Evolutionary conservation across 2,797 vertebrate species (phyloP), one percentile per base, ranked within the genome.

Genomic region (Apogon talboti): DNA sequence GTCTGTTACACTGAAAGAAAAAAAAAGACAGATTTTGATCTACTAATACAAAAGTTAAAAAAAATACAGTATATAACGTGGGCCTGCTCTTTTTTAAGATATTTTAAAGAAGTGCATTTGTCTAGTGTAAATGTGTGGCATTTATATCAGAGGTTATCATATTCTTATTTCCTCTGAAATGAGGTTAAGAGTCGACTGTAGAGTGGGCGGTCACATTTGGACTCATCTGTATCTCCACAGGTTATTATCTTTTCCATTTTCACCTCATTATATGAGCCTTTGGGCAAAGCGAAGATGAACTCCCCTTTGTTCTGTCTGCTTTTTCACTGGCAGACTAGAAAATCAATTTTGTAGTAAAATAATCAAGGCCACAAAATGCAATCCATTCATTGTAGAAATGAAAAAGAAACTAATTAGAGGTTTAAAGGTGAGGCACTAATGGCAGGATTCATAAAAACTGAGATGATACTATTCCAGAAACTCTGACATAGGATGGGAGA

Each of bases 171-270:
- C 42, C 33, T 53, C 37, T 74, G 43, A 59, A 82, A 74, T 71
- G n/a, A 68, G 60, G 55, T 51, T 62, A 61, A 10, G 13, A 37
- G 21, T 49, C 28, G 6, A 10, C 46, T 67, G 52, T 50, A 49
- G 37, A 1, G 71, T 71, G 71, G 37, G 24, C 47, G 66, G 78
- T 69, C 42, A 60, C 62, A 38, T 28, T 42, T 35, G 43, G 18
- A 59, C 68, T 71, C 55, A 49, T 78, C 49, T 46, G n/a, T 45
- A 60, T 50, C 65, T 65, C 64, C 52, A 37, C 66, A 71, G 35
- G 51, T 87, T 79, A 77, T 79, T 75, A 82, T 73, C 50, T 60
- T 41, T 45, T 49, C 21, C 38, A 40, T 77, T 69, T 54, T 73
- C 47, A 52, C 28, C 49, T 71, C 55, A 80, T 78, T 70, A 82